A percentile compares a stretch with the other conserved stretches of the same genome.
Conservation (phyloP, 2,888 invertebrate species). For the Microctonus brassicae region DNA sequence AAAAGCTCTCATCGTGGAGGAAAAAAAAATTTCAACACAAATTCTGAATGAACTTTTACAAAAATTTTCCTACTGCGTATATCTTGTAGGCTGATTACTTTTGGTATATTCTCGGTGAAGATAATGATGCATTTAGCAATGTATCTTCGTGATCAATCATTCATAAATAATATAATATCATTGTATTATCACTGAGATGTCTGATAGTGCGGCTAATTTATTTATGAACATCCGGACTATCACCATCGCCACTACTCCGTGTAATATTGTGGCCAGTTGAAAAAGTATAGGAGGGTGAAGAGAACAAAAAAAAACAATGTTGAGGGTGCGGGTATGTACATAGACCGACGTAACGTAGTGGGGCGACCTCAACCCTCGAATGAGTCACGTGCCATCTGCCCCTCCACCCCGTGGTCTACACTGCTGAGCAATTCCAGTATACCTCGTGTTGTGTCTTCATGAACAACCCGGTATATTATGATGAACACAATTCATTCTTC, state of each 20-base stretch:
- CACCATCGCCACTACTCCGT: constrained; percentile 12
- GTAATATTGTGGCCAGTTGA: constrained; percentile 6
- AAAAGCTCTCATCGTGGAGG: background rate
- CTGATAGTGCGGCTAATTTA: constrained; percentile 66
- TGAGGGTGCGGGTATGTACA: constrained; percentile 13
- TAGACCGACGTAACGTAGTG: constrained; percentile 21
- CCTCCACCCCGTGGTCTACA: constrained; percentile 48
- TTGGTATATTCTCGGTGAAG: background rate
- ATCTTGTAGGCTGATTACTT: no score
- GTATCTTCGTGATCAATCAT: constrained; percentile 58
- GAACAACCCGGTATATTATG: constrained; percentile 21
- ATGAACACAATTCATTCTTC: background rate
- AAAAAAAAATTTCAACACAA: background rate
- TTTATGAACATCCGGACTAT: constrained; percentile 58
- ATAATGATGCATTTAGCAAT: constrained; percentile 23
- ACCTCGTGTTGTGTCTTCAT: constrained; percentile 42
- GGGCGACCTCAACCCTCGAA: constrained; percentile 39
- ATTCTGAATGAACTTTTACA: no score
- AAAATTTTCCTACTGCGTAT: no score
- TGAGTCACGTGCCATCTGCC: constrained; percentile 70
- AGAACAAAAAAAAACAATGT: constrained; percentile 24
- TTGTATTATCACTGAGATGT: constrained; percentile 54
- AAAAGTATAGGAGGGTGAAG: constrained; percentile 4
- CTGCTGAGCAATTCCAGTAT: constrained; percentile 58
- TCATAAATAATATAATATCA: constrained; percentile 58